Base-by-base conservation (phyloP, 1,140 invertebrate species). In the Zaprionus nigranus region DNA sequence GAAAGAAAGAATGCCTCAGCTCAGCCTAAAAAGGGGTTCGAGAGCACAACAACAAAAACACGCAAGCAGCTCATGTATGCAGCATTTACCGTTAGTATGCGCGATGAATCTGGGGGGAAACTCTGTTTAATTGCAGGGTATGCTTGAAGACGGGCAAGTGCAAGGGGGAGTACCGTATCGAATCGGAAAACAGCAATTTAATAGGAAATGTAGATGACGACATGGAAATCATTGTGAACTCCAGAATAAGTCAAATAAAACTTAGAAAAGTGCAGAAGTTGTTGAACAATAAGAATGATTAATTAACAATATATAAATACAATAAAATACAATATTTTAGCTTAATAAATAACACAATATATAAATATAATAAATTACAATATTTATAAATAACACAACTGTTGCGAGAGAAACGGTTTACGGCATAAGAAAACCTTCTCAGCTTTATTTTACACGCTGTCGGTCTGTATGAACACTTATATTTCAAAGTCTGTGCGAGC, bases 1-100 rank as follows among this genome's bases (percentile, higher is more conserved):
- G 36, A 22, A 43, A 57, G 68, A 15, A 40, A n/a, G 15, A 40
- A 15, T 5, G 15, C 13, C 38, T n/a, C 38, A 6, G n/a, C 15
- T 11, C 40, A 17, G 40, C n/a, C 40, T 17, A 67, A 86, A 82
- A 83, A 77, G 81, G 81, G 81, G 82, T 80, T 46, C 40, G n/a
- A 17, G 40, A 46, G 40, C 70, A 24, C 22, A 24, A 15, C 22
- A 58, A 40, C 2, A 53, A 54, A 43, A 75, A 68, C 79, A 81
- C 79, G 76, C 79, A 81, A 78, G 11, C 30, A 28, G 36, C 66
- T 65, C 78, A 75, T 78, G 84, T 81, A 90, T 88, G 84, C 84
- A 88, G 71, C 84, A 77, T 90, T 88, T 88, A 88, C 84, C 85
- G 84, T 88, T 90, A 87, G 69, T 57, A 38, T 20, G 17, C 46